These are phyloP conservation scores for Luidia sarsii DNA, from an alignment of 53 echinoderm and acorn worm genomes.

Conservation along the genomic window DNA sequence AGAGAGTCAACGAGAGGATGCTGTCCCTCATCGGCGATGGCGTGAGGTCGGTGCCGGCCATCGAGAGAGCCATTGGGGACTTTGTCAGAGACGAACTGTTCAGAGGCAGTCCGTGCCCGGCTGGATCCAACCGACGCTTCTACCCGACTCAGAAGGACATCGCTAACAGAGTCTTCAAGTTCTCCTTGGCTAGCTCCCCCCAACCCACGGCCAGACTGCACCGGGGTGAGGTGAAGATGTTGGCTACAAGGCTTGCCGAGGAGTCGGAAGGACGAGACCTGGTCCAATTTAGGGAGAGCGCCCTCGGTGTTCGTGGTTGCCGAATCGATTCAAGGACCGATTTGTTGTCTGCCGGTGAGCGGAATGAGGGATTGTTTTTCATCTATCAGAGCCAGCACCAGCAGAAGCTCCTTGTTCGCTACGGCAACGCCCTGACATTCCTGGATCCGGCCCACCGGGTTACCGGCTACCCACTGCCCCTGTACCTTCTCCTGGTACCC, in stretches of 20 bases:
- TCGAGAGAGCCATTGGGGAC: slow-evolving; percentile 7
- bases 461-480: slow-evolving; percentile 13
- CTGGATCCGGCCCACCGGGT: slow-evolving; percentile 14
- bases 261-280: background rate
- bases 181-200: background rate
- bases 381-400: slow-evolving; percentile 29
- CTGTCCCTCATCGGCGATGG: slow-evolving; percentile 30
- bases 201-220: too few species aligned
- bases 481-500: slow-evolving; percentile 29
- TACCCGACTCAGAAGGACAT: slow-evolving; percentile 36
- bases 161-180: slow-evolving; percentile 35
- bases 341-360: background rate
- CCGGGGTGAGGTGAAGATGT: slow-evolving; percentile 12
- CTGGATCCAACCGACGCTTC: slow-evolving; percentile 37
- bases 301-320: background rate
- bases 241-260: background rate
- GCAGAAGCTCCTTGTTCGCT: slow-evolving; percentile 3
- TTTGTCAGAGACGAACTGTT: slow-evolving; percentile 31
- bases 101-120: slow-evolving; percentile 1
- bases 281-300: background rate
- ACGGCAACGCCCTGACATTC: slow-evolving; percentile 13
- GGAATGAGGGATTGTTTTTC: slow-evolving; percentile 18
- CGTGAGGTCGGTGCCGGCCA: slow-evolving; percentile 14
- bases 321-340: background rate
- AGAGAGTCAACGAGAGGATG: slow-evolving; percentile 41